Percentiles rank a stretch among this genome's conserved stretches.
Conservation (phyloP, 2,888 invertebrate genomes). For the Gymnosoma rotundatum region DNA sequence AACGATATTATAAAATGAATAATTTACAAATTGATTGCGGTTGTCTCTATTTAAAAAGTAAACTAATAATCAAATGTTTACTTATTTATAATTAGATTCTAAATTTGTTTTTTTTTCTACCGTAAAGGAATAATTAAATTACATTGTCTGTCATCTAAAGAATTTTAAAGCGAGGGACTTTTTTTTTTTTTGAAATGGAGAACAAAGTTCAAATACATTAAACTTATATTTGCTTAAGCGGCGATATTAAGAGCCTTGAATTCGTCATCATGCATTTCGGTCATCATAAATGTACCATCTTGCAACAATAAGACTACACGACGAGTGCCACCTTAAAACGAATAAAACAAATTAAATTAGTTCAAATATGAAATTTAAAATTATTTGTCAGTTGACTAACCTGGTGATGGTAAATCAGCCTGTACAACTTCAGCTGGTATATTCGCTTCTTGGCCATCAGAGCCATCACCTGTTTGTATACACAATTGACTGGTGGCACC, state of each 20-base stretch:
- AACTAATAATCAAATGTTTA: conserved; percentile 27
- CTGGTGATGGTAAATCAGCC: conserved; percentile 92
- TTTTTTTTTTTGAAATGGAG: conserved; percentile 33
- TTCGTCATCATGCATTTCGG: conserved; percentile 93
- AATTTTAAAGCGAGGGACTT: conserved; percentile 54
- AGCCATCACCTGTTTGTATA: conserved; percentile 76
- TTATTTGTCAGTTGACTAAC: conserved; percentile 80
- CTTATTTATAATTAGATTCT: conserved; percentile 30
- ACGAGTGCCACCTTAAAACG: conserved; percentile 88
- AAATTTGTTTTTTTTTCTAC: conserved; percentile 24
- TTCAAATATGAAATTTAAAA: neutral
- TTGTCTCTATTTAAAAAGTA: conserved; percentile 8
- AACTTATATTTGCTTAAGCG: conserved; percentile 75
- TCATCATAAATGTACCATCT: conserved; percentile 93
- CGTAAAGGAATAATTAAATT: conserved; percentile 43
- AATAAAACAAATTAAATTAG: neutral
- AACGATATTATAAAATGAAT: conserved; percentile 44
- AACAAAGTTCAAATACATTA: conserved; percentile 19
- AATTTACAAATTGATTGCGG: conserved; percentile 57
- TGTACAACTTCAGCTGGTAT: conserved; percentile 93
- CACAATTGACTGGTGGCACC: conserved; percentile 73
- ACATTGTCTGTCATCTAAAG: conserved; percentile 50
- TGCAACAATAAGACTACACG: conserved; percentile 92
- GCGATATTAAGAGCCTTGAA: conserved; percentile 83
- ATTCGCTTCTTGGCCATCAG: conserved; percentile 86